Percentiles rank a stretch among this genome's conserved stretches.
Evolutionary conservation across 2,113 vertebrate species (phyloP).

Genomic region (Thamnophis sirtalis): DNA sequence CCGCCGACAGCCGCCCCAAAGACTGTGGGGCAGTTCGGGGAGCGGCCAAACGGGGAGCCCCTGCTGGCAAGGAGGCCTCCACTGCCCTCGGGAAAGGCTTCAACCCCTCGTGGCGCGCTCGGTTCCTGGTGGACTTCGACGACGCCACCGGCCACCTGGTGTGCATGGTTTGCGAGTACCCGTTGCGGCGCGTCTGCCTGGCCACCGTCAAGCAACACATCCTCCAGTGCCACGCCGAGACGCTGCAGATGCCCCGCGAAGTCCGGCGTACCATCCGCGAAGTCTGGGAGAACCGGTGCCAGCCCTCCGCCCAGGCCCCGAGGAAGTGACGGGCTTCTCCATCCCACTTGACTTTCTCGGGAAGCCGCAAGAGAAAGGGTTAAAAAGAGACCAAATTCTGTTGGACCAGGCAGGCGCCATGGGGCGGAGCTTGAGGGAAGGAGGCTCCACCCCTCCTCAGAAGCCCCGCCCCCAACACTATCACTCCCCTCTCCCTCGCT

Average conservation of each 20-base stretch:
- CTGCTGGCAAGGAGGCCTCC: not conserved
- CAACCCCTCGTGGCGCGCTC: constrained; percentile 2
- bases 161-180: constrained; percentile 79
- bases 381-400: not conserved
- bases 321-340: not conserved
- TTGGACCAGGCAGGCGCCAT: not conserved
- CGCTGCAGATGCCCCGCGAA: constrained; percentile 53
- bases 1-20: not conserved
- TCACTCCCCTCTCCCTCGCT: not conserved
- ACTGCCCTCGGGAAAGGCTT: not conserved
- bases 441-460: not conserved
- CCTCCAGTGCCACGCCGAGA: constrained; percentile 73
- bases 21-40: not conserved
- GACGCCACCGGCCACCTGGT: constrained; percentile 72
- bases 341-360: not conserved
- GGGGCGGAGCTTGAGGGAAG: not conserved
- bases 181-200: constrained; percentile 68
- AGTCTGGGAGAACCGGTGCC: constrained; percentile 73
- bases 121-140: constrained; percentile 78
- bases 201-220: constrained; percentile 72
- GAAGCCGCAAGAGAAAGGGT: not conserved
- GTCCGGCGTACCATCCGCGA: constrained; percentile 67
- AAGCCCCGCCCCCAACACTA: not conserved
- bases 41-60: rapidly evolving
- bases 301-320: not conserved